Percentiles rank a stretch among this genome's conserved stretches.
phyloP scores from a whole-genome alignment of 2,888 invertebrate species.

The Eupelmus urozonus region DNA sequence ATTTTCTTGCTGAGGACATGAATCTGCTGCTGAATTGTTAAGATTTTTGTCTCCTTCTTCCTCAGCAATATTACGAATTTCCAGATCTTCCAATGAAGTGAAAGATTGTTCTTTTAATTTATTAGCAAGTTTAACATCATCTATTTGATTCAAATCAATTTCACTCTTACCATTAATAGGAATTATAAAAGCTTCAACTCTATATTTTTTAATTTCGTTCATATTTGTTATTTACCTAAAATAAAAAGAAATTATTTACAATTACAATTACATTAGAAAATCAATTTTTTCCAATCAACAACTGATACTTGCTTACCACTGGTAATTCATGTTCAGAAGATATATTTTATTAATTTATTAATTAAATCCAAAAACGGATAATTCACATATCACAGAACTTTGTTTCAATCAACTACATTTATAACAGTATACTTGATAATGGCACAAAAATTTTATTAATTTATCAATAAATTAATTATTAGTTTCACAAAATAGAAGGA shows the following conservation, averaged over 20 bases:
- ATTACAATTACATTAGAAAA: neutral
- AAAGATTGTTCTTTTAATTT: slow-evolving; percentile 61
- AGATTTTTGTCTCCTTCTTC: neutral
- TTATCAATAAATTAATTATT: neutral
- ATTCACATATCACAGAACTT: too few relatives aligned
- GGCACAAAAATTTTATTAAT: neutral
- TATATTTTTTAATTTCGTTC: slow-evolving; percentile 63
- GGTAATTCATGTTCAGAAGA: too few relatives aligned
- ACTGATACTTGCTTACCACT: too few relatives aligned
- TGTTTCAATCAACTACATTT: too few relatives aligned
- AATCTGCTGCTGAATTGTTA: neutral
- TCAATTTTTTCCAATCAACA: neutral
- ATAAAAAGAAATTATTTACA: slow-evolving; percentile 4
- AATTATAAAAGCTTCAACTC: slow-evolving; percentile 70
- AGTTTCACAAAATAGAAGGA: too few relatives aligned
- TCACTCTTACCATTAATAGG: slow-evolving; percentile 60
- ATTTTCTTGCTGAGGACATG: neutral
- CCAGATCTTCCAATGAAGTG: slow-evolving; percentile 49
- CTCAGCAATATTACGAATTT: neutral
- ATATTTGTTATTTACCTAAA: neutral
- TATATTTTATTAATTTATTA: too few relatives aligned
- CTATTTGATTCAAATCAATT: slow-evolving; percentile 61
- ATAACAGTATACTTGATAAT: too few relatives aligned
- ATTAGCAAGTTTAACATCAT: slow-evolving; percentile 65
- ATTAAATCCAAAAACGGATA: too few relatives aligned